Conservation (phyloP, 2,797 vertebrate species). For the Limnodromus scolopaceus region DNA sequence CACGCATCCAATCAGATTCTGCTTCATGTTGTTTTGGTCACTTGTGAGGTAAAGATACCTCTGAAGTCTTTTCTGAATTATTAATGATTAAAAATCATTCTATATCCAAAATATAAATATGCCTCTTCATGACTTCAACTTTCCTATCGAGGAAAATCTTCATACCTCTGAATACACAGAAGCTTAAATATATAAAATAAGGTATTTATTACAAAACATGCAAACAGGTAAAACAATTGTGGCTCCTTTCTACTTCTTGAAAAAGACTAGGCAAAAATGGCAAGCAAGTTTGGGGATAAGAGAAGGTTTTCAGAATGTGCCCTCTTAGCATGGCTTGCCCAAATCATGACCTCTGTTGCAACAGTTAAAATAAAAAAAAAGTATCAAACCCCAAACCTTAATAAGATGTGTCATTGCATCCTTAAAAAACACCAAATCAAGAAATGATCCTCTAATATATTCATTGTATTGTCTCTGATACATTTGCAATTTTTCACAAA, state of each 20-base stretch:
- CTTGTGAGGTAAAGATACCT: neutral
- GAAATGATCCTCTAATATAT: slow-evolving; percentile 73
- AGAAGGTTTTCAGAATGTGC: neutral
- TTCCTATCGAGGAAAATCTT: neutral
- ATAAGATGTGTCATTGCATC: slow-evolving; percentile 82
- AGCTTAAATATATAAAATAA: neutral
- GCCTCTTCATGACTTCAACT: neutral
- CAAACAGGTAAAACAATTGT: neutral
- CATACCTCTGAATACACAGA: neutral
- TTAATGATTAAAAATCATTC: neutral
- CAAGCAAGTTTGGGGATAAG: neutral
- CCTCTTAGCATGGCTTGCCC: neutral
- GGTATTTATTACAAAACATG: neutral
- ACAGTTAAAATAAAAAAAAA: neutral
- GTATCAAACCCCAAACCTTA: slow-evolving; percentile 67
- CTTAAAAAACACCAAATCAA: slow-evolving; percentile 83
- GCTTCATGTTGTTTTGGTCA: neutral
- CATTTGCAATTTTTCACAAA: slow-evolving; percentile 73
- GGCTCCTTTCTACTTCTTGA: neutral
- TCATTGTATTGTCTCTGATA: slow-evolving; percentile 81
- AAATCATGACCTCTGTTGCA: neutral
- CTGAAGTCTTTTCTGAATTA: neutral
- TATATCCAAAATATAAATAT: neutral
- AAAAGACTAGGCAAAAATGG: neutral
- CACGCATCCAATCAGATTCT: neutral